Conservation (phyloP, 1,140 invertebrate genomes). For the Sitobion miscanthi region DNA sequence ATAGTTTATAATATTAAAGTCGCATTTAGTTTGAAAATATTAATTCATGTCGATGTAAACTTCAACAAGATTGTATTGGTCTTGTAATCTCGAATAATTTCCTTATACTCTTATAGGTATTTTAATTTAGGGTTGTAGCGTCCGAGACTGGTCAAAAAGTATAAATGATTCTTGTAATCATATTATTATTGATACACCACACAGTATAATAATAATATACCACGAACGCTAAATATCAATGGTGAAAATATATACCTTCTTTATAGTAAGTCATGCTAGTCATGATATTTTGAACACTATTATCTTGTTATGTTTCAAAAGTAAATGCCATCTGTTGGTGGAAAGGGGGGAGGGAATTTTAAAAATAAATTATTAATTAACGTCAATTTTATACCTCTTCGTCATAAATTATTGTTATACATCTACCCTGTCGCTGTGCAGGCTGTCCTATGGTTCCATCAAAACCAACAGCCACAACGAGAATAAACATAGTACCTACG, state of each 20-base stretch:
- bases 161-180: background rate
- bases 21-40: background rate
- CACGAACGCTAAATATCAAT: background rate
- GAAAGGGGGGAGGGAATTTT: background rate
- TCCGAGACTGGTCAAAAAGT: background rate
- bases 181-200: too few relatives aligned
- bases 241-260: background rate
- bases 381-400: background rate
- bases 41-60: background rate
- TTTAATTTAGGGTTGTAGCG: background rate
- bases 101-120: background rate
- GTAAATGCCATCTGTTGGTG: background rate
- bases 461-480: background rate
- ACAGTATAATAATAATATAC: too few relatives aligned
- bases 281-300: background rate
- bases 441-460: background rate
- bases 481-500: too few relatives aligned
- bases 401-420: background rate
- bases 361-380: background rate
- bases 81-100: background rate
- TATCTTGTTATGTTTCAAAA: background rate
- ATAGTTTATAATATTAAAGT: background rate
- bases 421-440: background rate
- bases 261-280: background rate
- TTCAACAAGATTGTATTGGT: background rate